Conservation (phyloP, 37 sponge, comb jelly and placozoan species). For the Crambe crambe region DNA sequence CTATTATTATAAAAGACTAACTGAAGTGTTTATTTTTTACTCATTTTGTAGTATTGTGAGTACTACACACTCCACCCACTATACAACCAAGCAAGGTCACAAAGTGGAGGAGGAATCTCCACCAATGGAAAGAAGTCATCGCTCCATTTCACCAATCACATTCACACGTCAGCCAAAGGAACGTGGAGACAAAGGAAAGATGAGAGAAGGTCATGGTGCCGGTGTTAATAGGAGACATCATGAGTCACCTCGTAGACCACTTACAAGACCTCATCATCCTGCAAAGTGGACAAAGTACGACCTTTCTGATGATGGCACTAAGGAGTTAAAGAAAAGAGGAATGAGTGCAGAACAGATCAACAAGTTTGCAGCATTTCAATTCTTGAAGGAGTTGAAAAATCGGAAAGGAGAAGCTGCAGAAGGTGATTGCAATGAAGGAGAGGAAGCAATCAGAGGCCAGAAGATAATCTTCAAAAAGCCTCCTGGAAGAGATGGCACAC, state of each 20-base stretch:
- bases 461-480: slow-evolving; percentile 18
- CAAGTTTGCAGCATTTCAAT: slow-evolving; percentile 48
- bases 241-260: no score
- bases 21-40: no score
- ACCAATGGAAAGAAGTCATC: background rate
- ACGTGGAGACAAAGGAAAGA: no score
- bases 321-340: slow-evolving; percentile 14
- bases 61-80: background rate
- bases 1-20: no score
- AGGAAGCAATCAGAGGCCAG: slow-evolving; percentile 3
- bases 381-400: slow-evolving; percentile 39
- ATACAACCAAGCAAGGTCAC: background rate
- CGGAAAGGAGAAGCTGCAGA: slow-evolving; percentile 5
- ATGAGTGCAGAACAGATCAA: slow-evolving; percentile 53
- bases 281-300: slow-evolving; percentile 65
- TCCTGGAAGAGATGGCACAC: background rate
- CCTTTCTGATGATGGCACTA: slow-evolving; percentile 43
- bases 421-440: background rate
- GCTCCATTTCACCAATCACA: no score
- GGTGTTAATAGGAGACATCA: no score
- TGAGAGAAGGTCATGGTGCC: background rate
- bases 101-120: background rate
- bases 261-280: no score
- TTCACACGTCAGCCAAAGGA: no score
- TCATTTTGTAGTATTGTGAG: no score